Evolutionary conservation across 2,888 invertebrate genomes (phyloP).

Genomic region (Atethmia centrago): DNA sequence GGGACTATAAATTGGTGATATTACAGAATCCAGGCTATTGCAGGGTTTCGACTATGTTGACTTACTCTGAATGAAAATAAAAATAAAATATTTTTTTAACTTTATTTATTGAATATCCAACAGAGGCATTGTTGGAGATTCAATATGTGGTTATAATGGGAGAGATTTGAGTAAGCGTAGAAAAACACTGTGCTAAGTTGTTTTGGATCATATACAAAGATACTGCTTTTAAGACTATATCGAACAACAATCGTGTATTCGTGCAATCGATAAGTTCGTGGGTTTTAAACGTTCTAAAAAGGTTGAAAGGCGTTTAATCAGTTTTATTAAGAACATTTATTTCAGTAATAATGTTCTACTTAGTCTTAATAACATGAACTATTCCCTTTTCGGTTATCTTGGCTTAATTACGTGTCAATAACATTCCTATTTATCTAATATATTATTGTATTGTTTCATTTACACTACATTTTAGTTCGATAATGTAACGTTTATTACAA

Average conservation of each 20-base stretch:
- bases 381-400: conserved; percentile 21
- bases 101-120: too few species aligned
- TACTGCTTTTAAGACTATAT: neutral
- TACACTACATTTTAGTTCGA: conserved; percentile 3
- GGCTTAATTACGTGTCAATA: conserved; percentile 11
- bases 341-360: neutral
- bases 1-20: neutral
- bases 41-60: too few species aligned
- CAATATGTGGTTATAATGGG: too few species aligned
- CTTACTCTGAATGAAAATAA: too few species aligned
- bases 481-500: conserved; percentile 23
- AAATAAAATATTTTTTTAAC: neutral
- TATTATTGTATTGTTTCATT: conserved; percentile 1
- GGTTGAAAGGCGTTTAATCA: neutral
- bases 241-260: neutral
- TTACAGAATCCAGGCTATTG: too few species aligned
- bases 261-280: too few species aligned
- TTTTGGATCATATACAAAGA: neutral
- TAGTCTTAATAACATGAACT: neutral
- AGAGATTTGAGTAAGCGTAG: conserved; percentile 5
- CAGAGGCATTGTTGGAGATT: too few species aligned
- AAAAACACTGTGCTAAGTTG: neutral
- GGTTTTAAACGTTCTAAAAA: neutral
- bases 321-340: neutral
- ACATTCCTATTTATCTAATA: conserved; percentile 3